Base-by-base conservation (phyloP, 2,888 invertebrate species). In the Hecatera dysodea region DNA sequence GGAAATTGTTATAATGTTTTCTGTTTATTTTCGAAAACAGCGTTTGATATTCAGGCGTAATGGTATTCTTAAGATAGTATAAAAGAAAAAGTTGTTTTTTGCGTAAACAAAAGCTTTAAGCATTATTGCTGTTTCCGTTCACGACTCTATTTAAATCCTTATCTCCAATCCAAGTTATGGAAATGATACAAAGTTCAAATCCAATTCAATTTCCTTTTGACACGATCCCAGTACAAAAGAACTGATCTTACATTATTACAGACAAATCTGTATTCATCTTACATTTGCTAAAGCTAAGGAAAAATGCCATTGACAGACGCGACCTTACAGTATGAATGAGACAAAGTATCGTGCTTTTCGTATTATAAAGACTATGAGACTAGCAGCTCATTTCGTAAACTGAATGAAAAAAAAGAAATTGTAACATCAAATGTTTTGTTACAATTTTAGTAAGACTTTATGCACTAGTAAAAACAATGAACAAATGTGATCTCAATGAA, bases 251-350 rank as follows among this genome's bases (percentile, higher is more conserved):
- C 27, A n/a, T 55, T 72, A 70, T 75, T 70, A 67, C 59, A 11
- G 29, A 71, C 42, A 71, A 84, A 75, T 82, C 72, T 64, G 78
- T 82, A 81, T 84, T 84, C 75, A 50, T 53, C 53, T 61, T 46
- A 69, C 68, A 73, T 78, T 72, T 57, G 44, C 60, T 53, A 44
- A 15, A 61, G 29, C 57, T 29, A 27, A 64, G 59, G 67, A 70
- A 69, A 78, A 78, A 82, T 75, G 61, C 56, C 55, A 74, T 63
- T 56, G 57, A 65, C 50, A 65, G 48, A 33, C 22, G 19, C 4
- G 1, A 2, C 50, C 44, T 44, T 39, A 39, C 22, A 59, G 70
- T 79, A 82, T 78, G 15, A 62, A 79, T 65, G 1, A 64, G 72
- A 61, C 72, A 52, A 71, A 46, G 42, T 57, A 1, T 27, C 12